Evolutionary conservation across 2,797 vertebrate species (phyloP), one percentile per base, ranked within the genome.

Genomic region (Pseudochaenichthys georgianus): DNA sequence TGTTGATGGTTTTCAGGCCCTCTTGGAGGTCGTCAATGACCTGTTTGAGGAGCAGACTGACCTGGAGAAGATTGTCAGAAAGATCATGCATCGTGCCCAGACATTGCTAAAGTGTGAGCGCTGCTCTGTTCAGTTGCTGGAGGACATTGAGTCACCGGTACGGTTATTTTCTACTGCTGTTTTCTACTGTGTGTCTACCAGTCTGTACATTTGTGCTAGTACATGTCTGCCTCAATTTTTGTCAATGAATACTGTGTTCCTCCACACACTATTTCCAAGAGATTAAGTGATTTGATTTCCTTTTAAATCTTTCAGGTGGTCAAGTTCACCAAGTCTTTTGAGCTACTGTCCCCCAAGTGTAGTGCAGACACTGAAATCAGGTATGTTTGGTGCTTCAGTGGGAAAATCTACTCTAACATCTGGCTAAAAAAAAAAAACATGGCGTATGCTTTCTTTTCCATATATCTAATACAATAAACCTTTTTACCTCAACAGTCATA

Each of bases 11-110:
- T 55, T 78, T 59, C 87, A 99, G 98, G 96, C 97, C 62, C 96
- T 99, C 88, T 89, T 99, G 76, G 98, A 99, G 93, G 98, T 99
- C 46, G 98, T 99, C 84, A 99, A 99, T 83, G 98, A 99, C 83
- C 96, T 99, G 90, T 99, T 99, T 93, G 98, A 99, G 80, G 98
- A 99, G 89, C 98, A 99, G 93, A 99, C 98, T 50, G 97, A 99
- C 92, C 92, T 99, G 93, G 98, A 99, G 95, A 99, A 99, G 95
- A 97, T 99, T 81, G 97, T 99, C 76, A 96, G 97, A 94, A 99
- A 99, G 95, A 99, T 99, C 88, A 99, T 99, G 98, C 97, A 99
- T 87, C 97, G 98, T 31, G 97, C 98, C 41, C 98, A 99, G 94
- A 98, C 97, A 9, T 92, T 99, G 70, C 89, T 99, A 50, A 98